Conservation (phyloP, 2,888 invertebrate genomes). For the Venusia cambrica region DNA sequence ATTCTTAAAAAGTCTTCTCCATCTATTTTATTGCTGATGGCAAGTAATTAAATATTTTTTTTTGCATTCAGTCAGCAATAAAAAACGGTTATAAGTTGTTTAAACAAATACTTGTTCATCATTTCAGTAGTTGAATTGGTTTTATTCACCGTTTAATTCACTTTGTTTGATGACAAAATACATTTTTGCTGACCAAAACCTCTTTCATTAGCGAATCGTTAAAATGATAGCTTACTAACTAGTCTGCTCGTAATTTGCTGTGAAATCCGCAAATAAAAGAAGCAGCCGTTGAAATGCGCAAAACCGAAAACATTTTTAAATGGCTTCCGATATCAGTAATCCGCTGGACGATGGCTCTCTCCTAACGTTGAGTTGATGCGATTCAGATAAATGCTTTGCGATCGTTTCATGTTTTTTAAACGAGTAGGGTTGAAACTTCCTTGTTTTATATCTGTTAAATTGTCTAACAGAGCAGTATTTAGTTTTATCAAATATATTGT, state of each 20-base stretch:
- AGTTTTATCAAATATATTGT: no score
- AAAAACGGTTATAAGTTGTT: no score
- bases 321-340: conserved; percentile 33
- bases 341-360: conserved; percentile 28
- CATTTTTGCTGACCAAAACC: background rate
- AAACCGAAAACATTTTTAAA: conserved; percentile 34
- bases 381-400: conserved; percentile 36
- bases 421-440: conserved; percentile 1
- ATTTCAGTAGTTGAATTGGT: no score
- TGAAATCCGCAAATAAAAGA: conserved; percentile 20
- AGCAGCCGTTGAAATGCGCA: conserved; percentile 14
- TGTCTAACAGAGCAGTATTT: no score
- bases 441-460: background rate
- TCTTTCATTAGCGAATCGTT: conserved; percentile 1
- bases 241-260: conserved; percentile 16
- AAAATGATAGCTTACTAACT: no score
- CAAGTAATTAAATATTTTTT: no score
- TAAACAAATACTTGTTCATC: no score
- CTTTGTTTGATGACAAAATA: no score
- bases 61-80: no score
- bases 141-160: no score
- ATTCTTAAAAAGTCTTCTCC: no score
- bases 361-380: conserved; percentile 41
- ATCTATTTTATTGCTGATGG: no score
- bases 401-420: conserved; percentile 18